Evolutionary conservation across 92 coral and sea anemone species (phyloP), one percentile per base, ranked within the genome.

Genomic region (Diadumene lineata): DNA sequence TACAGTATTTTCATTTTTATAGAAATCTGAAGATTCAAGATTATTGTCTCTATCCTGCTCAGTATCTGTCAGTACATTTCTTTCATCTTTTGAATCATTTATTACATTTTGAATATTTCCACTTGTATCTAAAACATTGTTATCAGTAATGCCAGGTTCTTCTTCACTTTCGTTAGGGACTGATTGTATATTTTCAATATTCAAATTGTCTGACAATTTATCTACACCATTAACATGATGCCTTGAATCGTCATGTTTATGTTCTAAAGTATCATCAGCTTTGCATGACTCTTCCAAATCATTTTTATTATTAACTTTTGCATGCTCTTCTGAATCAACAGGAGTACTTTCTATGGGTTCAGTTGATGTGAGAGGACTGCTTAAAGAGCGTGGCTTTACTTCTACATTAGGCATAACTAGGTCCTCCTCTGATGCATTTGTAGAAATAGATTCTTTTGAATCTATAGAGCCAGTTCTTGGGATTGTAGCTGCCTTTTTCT

Each of bases 381-480:
- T 30, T 32, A 51, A 11, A 13, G 60, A 44, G 4, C 68, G 24
- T 19, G 7, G 43, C 17, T 62, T 62, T 62, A n/a, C 31, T 30
- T 28, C 72, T 24, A 34, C 21, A 44, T 48, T 18, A 30, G 17
- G 7, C 7, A 1, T 57, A 73, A 13, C 48, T 43, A 19, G 71
- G 17, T 13, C 31, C 28, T 65, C 66, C 13, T 16, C 50, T 23
- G 56, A 22, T 7, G 25, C 1, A 64, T 11, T 64, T 29, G 13
- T 24, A 11, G 64, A 0, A 10, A 15, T 31, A 0, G 28, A 4
- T 62, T 68, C 73, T 68, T 74, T 31, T 29, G 70, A 29, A 53
- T 61, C 64, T 28, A 28, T 32, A 33, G 82, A 56, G 13, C 68
- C 75, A 33, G 60, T 48, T 68, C 61, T 78, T 28, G 82, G 69